Conservation (phyloP, 2,888 invertebrate genomes). For the Ctena decussata region DNA sequence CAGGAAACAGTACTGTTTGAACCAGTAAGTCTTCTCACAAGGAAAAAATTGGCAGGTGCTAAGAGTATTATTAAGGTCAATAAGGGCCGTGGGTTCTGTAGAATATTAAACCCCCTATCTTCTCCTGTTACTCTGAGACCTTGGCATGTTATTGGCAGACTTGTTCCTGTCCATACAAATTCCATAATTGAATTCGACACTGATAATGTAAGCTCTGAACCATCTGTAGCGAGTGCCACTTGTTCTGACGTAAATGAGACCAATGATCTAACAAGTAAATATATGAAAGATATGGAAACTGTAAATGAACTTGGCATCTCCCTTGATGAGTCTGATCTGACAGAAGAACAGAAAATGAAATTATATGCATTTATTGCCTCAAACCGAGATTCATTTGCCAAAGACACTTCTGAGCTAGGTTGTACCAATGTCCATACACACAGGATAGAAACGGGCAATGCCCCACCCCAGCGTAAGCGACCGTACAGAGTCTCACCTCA, state of each 20-base stretch:
- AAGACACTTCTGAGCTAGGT: slow-evolving; percentile 43
- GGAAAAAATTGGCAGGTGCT: slow-evolving; percentile 15
- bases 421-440: slow-evolving; percentile 26
- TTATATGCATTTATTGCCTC: slow-evolving; percentile 24
- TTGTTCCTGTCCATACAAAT: slow-evolving; percentile 18
- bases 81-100: slow-evolving; percentile 23
- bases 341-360: slow-evolving; percentile 9
- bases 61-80: too few species aligned
- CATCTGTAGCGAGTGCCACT: neutral
- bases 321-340: slow-evolving; percentile 24
- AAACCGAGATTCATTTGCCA: slow-evolving; percentile 46
- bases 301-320: slow-evolving; percentile 16
- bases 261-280: neutral
- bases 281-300: neutral
- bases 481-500: slow-evolving; percentile 36
- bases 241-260: neutral
- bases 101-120: slow-evolving; percentile 34
- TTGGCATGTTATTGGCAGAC: slow-evolving; percentile 30
- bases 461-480: slow-evolving; percentile 42
- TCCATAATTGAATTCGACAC: slow-evolving; percentile 8
- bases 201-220: neutral
- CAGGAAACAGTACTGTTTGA: too few species aligned
- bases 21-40: neutral
- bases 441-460: slow-evolving; percentile 52
- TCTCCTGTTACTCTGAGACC: neutral